phyloP scores from a whole-genome alignment of 2,113 vertebrate genomes.

The Ginglymostoma cirratum region DNA sequence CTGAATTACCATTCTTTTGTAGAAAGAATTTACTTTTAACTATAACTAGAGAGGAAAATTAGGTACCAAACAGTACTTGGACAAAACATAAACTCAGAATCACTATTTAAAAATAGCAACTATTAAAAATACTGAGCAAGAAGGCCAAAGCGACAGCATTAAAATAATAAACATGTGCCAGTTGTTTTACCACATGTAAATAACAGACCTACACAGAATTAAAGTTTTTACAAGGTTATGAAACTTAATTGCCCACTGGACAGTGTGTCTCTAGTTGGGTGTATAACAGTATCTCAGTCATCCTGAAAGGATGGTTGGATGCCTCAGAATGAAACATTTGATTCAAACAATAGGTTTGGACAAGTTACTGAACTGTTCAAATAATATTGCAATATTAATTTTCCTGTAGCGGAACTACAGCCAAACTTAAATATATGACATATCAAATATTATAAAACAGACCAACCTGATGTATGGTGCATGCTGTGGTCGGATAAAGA shows the following conservation, averaged over 20 bases:
- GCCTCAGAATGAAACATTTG: neutral
- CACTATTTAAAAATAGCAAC: neutral
- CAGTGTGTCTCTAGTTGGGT: neutral
- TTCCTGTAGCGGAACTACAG: neutral
- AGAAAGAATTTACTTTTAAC: neutral
- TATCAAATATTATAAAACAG: neutral
- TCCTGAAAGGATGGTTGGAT: neutral
- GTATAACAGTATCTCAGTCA: neutral
- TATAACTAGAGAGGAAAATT: neutral
- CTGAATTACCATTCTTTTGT: neutral
- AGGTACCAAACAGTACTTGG: neutral
- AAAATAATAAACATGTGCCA: neutral
- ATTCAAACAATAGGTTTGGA: neutral
- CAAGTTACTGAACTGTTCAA: neutral
- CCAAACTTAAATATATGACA: neutral
- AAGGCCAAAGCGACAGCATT: neutral
- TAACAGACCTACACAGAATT: neutral
- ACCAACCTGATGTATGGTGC: constrained; percentile 91
- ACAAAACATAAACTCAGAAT: neutral
- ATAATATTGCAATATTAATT: neutral
- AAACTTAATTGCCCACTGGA: neutral
- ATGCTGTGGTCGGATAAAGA: constrained; percentile 92
- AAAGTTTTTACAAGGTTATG: neutral
- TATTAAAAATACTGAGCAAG: neutral
- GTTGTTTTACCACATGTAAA: neutral